Evolutionary conservation across 2,888 invertebrate genomes (phyloP).

Genomic region (Agonopterix arenella): DNA sequence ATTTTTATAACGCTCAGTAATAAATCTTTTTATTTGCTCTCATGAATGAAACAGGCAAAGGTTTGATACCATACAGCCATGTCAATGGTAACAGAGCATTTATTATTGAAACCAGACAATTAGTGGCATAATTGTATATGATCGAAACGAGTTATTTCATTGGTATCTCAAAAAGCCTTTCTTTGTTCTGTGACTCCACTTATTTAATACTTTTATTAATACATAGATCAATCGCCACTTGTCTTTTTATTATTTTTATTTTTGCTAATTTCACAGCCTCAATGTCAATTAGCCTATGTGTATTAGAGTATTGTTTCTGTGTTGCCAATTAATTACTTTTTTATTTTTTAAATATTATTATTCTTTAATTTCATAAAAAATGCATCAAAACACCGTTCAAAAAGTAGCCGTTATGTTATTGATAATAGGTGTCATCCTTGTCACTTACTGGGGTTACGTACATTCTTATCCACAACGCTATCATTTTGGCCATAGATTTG

Average conservation of each 20-base stretch:
- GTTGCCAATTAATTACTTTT: constrained; percentile 69
- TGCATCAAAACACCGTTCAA: constrained; percentile 74
- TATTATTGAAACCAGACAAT: background rate
- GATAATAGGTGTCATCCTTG: constrained; percentile 64
- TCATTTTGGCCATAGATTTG: constrained; percentile 33
- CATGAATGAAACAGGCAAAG: too few relatives aligned
- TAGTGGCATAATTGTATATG: background rate
- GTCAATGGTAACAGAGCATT: too few relatives aligned
- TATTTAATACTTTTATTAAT: constrained; percentile 49
- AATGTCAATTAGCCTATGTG: constrained; percentile 76
- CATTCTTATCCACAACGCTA: constrained; percentile 39
- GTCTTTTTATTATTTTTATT: constrained; percentile 53
- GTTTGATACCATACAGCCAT: too few relatives aligned
- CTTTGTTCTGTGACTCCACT: constrained; percentile 53
- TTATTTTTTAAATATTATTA: constrained; percentile 33
- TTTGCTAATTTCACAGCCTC: constrained; percentile 78
- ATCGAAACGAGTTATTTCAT: background rate
- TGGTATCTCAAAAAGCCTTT: constrained; percentile 6
- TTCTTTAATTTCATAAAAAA: constrained; percentile 59
- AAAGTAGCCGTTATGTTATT: constrained; percentile 72
- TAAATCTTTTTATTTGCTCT: background rate
- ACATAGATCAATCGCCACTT: constrained; percentile 61
- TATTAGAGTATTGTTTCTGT: constrained; percentile 74
- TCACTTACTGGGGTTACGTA: constrained; percentile 55
- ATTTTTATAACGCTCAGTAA: background rate